Conservation (phyloP, 2,797 vertebrate genomes). For the Pachyuromys duprasi region DNA sequence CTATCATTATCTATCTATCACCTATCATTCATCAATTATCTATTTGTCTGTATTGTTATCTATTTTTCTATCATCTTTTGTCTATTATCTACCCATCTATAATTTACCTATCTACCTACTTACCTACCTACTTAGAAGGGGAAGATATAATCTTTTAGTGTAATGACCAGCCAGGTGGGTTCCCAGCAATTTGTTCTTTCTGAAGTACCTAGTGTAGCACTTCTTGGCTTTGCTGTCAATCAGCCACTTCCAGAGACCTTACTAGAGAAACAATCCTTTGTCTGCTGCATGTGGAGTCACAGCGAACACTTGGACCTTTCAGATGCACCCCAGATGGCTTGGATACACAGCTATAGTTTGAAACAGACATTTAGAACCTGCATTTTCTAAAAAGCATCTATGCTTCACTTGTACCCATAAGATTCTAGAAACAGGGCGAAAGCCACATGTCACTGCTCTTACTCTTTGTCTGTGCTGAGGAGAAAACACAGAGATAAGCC, state of each 20-base stretch:
- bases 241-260: neutral
- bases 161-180: neutral
- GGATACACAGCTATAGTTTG: neutral
- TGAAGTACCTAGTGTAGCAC: neutral
- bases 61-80: neutral
- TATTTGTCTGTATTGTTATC: neutral
- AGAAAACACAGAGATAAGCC: neutral
- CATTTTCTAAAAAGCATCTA: neutral
- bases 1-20: neutral
- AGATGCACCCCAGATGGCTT: neutral
- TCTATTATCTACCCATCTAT: neutral
- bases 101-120: neutral
- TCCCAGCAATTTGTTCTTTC: neutral
- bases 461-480: neutral
- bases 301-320: neutral
- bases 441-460: neutral
- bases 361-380: neutral
- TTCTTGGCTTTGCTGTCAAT: neutral
- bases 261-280: neutral
- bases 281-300: neutral
- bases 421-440: neutral
- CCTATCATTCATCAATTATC: neutral
- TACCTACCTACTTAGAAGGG: neutral
- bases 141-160: neutral
- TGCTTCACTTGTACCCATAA: neutral